Percentiles rank a stretch among this genome's conserved stretches.
These are phyloP conservation scores for Cephus sareptanus DNA, from an alignment of 2,888 invertebrate genomes.

Conservation along the genomic window DNA sequence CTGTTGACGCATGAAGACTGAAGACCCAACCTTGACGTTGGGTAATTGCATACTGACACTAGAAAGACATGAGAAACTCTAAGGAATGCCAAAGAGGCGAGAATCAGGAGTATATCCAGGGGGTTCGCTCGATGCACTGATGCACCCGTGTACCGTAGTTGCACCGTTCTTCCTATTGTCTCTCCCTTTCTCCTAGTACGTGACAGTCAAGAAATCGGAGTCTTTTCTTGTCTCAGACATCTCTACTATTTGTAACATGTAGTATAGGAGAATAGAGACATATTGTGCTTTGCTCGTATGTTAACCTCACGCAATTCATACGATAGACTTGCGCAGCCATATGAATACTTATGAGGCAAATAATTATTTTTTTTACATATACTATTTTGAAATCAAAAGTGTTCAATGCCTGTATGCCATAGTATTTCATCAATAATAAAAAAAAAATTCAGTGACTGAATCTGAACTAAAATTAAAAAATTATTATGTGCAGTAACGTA, in stretches of 20 bases:
- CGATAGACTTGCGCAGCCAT: not conserved
- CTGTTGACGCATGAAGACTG: constrained; percentile 18
- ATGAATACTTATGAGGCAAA: not conserved
- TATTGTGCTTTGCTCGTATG: not conserved
- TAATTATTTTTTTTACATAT: not conserved
- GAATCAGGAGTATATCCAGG: not conserved
- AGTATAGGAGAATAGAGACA: not conserved
- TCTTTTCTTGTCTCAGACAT: not conserved
- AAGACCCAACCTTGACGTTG: constrained; percentile 5
- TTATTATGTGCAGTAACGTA: not conserved
- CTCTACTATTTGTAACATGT: not conserved
- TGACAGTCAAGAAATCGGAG: not conserved
- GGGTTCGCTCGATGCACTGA: not conserved
- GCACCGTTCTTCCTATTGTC: not conserved
- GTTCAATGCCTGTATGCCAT: too few relatives aligned
- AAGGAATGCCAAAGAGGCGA: constrained; percentile 12
- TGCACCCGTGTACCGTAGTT: not conserved
- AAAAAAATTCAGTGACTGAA: not conserved
- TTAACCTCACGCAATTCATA: not conserved
- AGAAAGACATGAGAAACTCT: constrained; percentile 13
- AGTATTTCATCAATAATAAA: not conserved
- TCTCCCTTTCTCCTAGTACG: not conserved
- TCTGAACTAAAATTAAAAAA: not conserved
- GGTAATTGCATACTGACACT: constrained; percentile 17
- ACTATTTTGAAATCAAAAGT: too few relatives aligned